phyloP scores from a whole-genome alignment of 2,888 invertebrate species.

The Leistus spinibarbis region DNA sequence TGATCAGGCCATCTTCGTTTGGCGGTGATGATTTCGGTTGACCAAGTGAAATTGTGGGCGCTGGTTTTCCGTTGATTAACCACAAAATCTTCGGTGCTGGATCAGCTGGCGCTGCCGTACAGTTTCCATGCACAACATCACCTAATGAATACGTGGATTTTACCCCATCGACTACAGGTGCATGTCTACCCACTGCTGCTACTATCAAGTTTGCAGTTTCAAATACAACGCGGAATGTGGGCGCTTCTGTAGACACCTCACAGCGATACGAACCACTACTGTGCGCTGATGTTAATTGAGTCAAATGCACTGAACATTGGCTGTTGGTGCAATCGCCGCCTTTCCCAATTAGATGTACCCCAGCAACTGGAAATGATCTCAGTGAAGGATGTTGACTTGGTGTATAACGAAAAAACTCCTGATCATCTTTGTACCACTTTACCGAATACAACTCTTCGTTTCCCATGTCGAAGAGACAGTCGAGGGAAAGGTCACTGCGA shows the following conservation, averaged over 20 bases:
- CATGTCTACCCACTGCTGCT: constrained; percentile 55
- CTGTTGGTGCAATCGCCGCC: constrained; percentile 50
- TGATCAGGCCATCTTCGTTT: constrained; percentile 47
- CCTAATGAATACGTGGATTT: constrained; percentile 50
- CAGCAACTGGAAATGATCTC: constrained; percentile 54
- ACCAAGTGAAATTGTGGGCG: constrained; percentile 46
- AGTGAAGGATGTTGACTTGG: constrained; percentile 50
- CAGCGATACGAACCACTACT: constrained; percentile 65
- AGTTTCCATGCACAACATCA: constrained; percentile 51
- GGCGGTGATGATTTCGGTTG: constrained; percentile 49
- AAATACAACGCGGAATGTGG: constrained; percentile 64
- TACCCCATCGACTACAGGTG: constrained; percentile 52
- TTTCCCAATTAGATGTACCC: constrained; percentile 51
- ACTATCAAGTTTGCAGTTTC: constrained; percentile 65
- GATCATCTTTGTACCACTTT: constrained; percentile 56
- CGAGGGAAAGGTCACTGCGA: constrained; percentile 51
- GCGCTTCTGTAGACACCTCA: constrained; percentile 68
- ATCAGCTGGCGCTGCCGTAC: constrained; percentile 54
- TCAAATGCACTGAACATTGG: constrained; percentile 55
- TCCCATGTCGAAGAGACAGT: constrained; percentile 55
- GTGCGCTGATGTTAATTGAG: constrained; percentile 53
- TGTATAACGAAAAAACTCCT: constrained; percentile 51
- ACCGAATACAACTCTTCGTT: constrained; percentile 54
- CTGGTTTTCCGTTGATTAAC: constrained; percentile 53
- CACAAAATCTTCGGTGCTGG: constrained; percentile 53